phyloP scores from a whole-genome alignment of 2,797 vertebrate genomes.

The Xiphophorus birchmanni region DNA sequence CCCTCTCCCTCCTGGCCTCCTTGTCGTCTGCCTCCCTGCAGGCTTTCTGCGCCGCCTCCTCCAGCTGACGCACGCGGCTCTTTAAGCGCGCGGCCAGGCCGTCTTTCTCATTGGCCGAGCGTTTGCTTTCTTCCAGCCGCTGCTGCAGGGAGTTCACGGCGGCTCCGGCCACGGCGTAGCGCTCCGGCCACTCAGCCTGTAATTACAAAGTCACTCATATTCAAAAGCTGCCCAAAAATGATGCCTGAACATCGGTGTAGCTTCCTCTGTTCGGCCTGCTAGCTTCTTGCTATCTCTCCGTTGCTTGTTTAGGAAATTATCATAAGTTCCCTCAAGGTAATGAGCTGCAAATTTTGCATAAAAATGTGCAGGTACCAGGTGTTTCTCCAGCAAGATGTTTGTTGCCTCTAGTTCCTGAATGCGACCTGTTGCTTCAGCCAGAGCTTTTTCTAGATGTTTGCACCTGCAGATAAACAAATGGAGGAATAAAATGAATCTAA shows the following conservation, averaged over 20 bases:
- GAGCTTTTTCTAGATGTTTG: constrained; percentile 84
- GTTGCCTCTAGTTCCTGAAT: constrained; percentile 88
- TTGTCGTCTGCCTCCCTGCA: constrained; percentile 86
- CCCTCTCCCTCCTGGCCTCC: constrained; percentile 85
- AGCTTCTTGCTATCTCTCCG: not conserved
- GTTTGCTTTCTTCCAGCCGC: constrained; percentile 86
- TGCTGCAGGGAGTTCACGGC: constrained; percentile 86
- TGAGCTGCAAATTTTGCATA: too few relatives aligned
- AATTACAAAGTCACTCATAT: not conserved
- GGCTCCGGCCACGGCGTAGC: constrained; percentile 79
- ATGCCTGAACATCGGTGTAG: not conserved
- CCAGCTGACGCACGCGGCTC: constrained; percentile 82
- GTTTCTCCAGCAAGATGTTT: constrained; percentile 86
- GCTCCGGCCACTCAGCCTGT: constrained; percentile 89
- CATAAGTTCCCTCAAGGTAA: not conserved
- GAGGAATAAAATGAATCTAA: not conserved
- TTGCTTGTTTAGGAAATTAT: not conserved
- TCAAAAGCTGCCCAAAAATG: not conserved
- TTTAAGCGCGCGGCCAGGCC: constrained; percentile 77
- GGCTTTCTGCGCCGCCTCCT: constrained; percentile 85
- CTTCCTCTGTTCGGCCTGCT: not conserved
- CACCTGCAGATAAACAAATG: constrained; percentile 81
- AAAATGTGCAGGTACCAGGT: constrained; percentile 81
- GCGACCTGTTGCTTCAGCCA: constrained; percentile 84
- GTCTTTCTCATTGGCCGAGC: constrained; percentile 87